Base-by-base conservation (phyloP, 2,888 invertebrate genomes). In the Camptogramma bilineatum region DNA sequence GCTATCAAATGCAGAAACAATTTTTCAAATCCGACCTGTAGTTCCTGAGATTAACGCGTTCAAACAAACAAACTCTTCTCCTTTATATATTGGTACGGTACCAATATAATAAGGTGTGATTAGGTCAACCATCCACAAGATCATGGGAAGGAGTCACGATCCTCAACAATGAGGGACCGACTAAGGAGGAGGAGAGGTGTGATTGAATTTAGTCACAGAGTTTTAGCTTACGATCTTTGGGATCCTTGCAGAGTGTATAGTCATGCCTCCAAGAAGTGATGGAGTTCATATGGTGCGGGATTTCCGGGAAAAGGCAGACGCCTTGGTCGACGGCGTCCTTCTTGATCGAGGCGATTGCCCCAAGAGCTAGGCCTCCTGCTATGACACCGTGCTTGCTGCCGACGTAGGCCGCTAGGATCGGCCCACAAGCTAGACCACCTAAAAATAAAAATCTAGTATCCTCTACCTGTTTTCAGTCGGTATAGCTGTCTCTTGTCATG, bases 361-460 rank as follows among this genome's bases (percentile, higher is more conserved):
- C 91, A 0, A 92, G 73, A 0, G 65, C 62, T 0, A 91, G 2
- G 0, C 87, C 88, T 0, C 91, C 91, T 0, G 82, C 61, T 0
- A 90, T 52, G 0, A 90, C 7, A 0, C 81, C 88, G 70, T 91
- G 90, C 44, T 76, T 77, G 1, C 82, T 83, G 1, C 87, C 77
- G 0, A 87, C 17, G 65, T 90, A 91, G 17, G 68, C 54, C 0
- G 83, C 88, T 0, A 82, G 51, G 4, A 91, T 81, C 0, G 92
- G 91, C 0, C 90, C 89, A 56, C 90, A 90, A 0, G 89, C 84
- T 0, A 86, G 5, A 0, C 91, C 92, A 56, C 91, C 92, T 91
- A 69, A 0, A 48, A 16, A 28, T 56, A 0, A 28, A 54, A 62
- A 56, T 24, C 2, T 4, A 24, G 2, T 24, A 24, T 24, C 24